Conservation (phyloP, 2,113 vertebrate genomes). For the Petaurus breviceps region DNA sequence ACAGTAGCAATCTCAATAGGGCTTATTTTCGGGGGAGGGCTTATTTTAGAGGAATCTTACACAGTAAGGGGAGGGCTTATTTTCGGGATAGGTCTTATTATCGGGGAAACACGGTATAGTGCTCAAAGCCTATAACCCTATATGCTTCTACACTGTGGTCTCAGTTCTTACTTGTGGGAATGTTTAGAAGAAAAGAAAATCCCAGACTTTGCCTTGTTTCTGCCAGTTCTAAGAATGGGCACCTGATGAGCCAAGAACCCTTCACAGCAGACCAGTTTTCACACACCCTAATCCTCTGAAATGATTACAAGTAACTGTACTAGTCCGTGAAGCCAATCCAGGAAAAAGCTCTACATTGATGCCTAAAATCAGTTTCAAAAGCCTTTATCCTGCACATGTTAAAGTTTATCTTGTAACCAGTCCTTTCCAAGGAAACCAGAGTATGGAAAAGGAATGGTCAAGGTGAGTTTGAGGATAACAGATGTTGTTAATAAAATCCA, state of each 20-base stretch:
- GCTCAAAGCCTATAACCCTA: background rate
- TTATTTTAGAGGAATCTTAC: no score
- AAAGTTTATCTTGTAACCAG: background rate
- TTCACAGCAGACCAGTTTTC: background rate
- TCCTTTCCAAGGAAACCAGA: constrained; percentile 40
- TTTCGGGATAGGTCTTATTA: no score
- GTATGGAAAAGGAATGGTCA: background rate
- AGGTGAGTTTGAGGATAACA: constrained; percentile 18
- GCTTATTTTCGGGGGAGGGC: no score
- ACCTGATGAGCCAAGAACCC: background rate
- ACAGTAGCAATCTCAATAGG: no score
- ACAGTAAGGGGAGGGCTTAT: no score
- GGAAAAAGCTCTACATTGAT: background rate
- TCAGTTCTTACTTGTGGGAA: background rate
- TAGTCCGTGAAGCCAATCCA: constrained; percentile 19
- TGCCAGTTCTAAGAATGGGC: constrained; percentile 12
- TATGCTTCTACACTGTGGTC: background rate
- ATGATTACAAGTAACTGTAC: constrained; percentile 17
- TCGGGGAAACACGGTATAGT: no score
- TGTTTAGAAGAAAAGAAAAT: constrained; percentile 10
- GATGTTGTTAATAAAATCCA: constrained; percentile 44
- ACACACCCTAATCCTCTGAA: constrained; percentile 30
- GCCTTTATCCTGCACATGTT: constrained; percentile 27
- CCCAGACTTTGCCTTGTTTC: constrained; percentile 9
- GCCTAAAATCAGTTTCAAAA: constrained; percentile 20